Conservation (phyloP, 1,140 invertebrate species). For the Meteorus sp. region DNA sequence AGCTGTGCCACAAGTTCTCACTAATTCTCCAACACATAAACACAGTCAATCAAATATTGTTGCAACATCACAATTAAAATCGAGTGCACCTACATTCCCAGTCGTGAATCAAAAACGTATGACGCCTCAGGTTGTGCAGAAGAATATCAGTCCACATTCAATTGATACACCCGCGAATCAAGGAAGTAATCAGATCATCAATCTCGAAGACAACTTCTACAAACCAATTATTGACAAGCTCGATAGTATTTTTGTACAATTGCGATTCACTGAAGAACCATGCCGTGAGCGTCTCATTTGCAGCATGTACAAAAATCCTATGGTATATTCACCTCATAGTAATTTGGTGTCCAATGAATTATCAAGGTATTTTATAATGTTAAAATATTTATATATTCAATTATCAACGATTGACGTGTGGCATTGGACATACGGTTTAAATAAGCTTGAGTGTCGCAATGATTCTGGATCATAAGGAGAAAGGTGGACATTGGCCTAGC, state of each 20-base stretch:
- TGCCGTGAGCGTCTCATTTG: constrained; percentile 79
- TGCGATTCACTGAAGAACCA: constrained; percentile 68
- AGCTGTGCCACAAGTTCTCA: constrained; percentile 15
- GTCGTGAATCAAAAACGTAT: constrained; percentile 10
- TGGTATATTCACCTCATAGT: constrained; percentile 76
- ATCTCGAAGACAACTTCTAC: constrained; percentile 74
- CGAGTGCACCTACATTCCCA: background rate
- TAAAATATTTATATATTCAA: background rate
- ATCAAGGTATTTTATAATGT: constrained; percentile 69
- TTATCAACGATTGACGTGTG: background rate
- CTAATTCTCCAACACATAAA: constrained; percentile 5
- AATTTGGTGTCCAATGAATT: constrained; percentile 81
- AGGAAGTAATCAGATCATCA: constrained; percentile 13
- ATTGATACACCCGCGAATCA: constrained; percentile 9
- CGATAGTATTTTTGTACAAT: constrained; percentile 70
- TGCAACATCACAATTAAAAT: background rate
- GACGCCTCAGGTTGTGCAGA: constrained; percentile 3
- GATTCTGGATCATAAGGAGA: constrained; percentile 43
- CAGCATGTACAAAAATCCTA: constrained; percentile 79
- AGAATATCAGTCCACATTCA: background rate
- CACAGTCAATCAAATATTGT: background rate
- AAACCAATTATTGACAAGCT: constrained; percentile 74
- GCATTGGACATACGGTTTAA: background rate
- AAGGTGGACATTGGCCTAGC: constrained; percentile 43
- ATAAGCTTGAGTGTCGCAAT: constrained; percentile 9